Base-by-base conservation (phyloP, 1,140 invertebrate species). In the Zaprionus inermis region DNA sequence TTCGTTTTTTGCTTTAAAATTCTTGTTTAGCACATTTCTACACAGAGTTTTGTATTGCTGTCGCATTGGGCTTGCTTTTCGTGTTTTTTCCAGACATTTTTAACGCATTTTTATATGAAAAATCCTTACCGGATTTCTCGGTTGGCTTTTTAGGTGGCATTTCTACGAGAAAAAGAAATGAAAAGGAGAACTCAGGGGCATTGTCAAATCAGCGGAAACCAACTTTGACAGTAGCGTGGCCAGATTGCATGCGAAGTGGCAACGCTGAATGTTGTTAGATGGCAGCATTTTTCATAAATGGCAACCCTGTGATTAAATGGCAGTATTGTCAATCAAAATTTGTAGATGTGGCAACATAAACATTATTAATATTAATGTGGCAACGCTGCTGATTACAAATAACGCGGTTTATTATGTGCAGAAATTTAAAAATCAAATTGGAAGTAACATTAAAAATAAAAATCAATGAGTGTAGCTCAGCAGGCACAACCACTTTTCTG, bases 61-160 rank as follows among this genome's bases (percentile, higher is more conserved):
- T 54, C 18, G 67, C 54, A 46, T 83, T 75, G 34, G 49, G n/a
- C 12, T 75, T 71, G 61, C 59, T 38, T 71, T 81, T 72, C 61
- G 54, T 66, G 52, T 49, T 61, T 54, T 67, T 61, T 74, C 44
- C 69, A 78, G 59, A 57, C 12, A 72, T 73, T 79, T 81, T 81
- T 46, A 22, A 54, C 41, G n/a, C 24, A 81, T 76, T 86, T 90
- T 86, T 81, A 65, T 75, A 81, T 82, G 76, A 78, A 78, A 84
- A 89, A 78, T 32, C 61, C 93, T 93, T 94, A 95, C 94, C 94
- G 93, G 94, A 91, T 92, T 95, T 95, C 65, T 95, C 95, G 83
- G 94, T 93, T 86, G 94, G 93, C 93, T 95, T 95, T 67, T 93
- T 92, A 75, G 95, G 94, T 92, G 94, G 94, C 95, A 95, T 95